These are phyloP conservation scores for Nephrotoma flavescens DNA, from an alignment of 2,888 invertebrate species.

Conservation along the genomic window DNA sequence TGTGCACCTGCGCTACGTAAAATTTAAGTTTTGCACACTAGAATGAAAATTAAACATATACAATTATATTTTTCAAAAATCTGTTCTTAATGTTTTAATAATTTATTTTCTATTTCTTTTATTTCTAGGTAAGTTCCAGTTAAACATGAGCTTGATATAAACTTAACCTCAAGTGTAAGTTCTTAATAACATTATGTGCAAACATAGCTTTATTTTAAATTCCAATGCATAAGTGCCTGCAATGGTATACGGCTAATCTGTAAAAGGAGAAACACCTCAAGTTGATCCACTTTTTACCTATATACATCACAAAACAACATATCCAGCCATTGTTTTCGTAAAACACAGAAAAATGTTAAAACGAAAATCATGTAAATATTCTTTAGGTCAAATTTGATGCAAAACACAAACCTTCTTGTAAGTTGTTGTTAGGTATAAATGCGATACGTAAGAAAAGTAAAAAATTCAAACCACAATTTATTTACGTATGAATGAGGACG, in stretches of 20 bases:
- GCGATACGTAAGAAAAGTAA: not conserved
- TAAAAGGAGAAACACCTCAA: not conserved
- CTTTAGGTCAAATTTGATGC: not conserved
- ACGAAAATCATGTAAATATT: not conserved
- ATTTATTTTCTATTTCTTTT: not conserved
- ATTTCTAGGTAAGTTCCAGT: not conserved
- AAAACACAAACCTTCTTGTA: not conserved
- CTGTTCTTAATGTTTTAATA: not conserved
- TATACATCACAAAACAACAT: not conserved
- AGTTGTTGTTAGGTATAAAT: not conserved
- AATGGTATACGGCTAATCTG: too few relatives aligned
- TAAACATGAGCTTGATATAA: not conserved
- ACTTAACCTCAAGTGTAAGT: not conserved
- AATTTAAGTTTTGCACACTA: too few relatives aligned
- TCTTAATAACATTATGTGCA: not conserved
- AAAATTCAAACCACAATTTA: not conserved
- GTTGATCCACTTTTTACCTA: not conserved
- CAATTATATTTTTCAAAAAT: too few relatives aligned
- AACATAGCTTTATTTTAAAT: not conserved
- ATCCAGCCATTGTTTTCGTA: not conserved
- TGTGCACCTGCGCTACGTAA: too few relatives aligned
- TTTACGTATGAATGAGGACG: not conserved
- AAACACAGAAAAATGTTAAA: not conserved
- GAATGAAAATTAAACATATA: too few relatives aligned
- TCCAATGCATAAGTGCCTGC: too few relatives aligned